Percentiles rank a stretch among this genome's conserved stretches.
Conservation (phyloP, 2,797 vertebrate species). For the Myotis planiceps region DNA sequence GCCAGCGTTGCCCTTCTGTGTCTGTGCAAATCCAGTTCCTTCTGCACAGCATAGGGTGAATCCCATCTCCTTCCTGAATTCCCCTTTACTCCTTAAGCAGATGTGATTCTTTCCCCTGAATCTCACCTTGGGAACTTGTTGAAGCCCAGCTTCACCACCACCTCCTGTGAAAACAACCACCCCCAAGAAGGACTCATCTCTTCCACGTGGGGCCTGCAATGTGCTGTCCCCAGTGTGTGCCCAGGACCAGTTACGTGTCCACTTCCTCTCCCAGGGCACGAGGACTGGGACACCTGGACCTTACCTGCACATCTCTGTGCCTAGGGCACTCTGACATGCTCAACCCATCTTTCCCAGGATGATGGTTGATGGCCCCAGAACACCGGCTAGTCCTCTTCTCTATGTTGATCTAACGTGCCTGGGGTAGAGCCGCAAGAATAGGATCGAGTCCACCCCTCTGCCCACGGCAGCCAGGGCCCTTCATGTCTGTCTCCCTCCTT, state of each 20-base stretch:
- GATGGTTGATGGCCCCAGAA: not conserved
- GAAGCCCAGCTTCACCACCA: not conserved
- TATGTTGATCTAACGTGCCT: not conserved
- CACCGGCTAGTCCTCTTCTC: not conserved
- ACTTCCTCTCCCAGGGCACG: not conserved
- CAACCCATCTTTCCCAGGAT: not conserved
- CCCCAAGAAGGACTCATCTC: not conserved
- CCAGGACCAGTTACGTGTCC: not conserved
- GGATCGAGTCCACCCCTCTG: not conserved
- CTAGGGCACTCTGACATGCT: not conserved
- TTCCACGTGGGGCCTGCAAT: too few relatives aligned
- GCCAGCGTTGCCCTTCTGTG: too few relatives aligned
- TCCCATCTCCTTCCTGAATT: not conserved
- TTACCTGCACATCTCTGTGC: fast-evolving
- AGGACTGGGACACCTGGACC: fast-evolving
- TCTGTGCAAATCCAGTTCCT: not conserved
- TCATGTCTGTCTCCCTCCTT: not conserved
- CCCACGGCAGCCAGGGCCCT: not conserved
- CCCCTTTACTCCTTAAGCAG: too few relatives aligned
- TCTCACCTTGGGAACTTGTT: not conserved
- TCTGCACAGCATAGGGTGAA: not conserved
- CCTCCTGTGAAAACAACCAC: not conserved
- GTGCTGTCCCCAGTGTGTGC: fast-evolving
- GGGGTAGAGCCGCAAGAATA: not conserved
- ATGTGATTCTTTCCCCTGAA: not conserved